phyloP scores from a whole-genome alignment of 2,888 invertebrate species.

The Zele albiditarsus region DNA sequence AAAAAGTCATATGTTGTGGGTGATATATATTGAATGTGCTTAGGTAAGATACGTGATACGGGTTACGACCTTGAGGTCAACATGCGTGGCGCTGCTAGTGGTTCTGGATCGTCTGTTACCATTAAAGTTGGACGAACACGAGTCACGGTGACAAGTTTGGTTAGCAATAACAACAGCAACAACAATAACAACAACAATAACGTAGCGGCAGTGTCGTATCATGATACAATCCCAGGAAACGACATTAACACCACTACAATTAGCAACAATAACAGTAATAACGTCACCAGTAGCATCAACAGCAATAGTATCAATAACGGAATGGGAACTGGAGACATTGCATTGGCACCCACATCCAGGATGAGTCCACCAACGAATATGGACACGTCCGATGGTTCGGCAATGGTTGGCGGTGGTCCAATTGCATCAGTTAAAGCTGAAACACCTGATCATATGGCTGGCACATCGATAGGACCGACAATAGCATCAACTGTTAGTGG shows the following conservation, averaged over 20 bases:
- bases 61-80: slow-evolving; percentile 51
- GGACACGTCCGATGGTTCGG: slow-evolving; percentile 56
- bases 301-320: slow-evolving; percentile 61
- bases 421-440: slow-evolving; percentile 68
- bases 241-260: slow-evolving; percentile 43
- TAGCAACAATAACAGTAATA: slow-evolving; percentile 41
- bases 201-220: slow-evolving; percentile 62
- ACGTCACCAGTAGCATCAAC: slow-evolving; percentile 29
- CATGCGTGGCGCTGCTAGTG: slow-evolving; percentile 55
- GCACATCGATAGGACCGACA: slow-evolving; percentile 61
- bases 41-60: slow-evolving; percentile 51
- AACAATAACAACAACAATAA: slow-evolving; percentile 50
- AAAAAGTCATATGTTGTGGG: not conserved
- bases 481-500: slow-evolving; percentile 68
- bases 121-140: slow-evolving; percentile 50
- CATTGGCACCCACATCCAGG: slow-evolving; percentile 71
- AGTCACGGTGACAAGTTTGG: slow-evolving; percentile 70
- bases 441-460: slow-evolving; percentile 74
- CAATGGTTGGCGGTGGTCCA: slow-evolving; percentile 51
- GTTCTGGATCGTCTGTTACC: slow-evolving; percentile 53
- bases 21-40: slow-evolving; percentile 49
- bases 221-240: slow-evolving; percentile 65
- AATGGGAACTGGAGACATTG: slow-evolving; percentile 71
- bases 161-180: slow-evolving; percentile 59
- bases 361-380: slow-evolving; percentile 73